Percentiles rank a stretch among this genome's conserved stretches.
Conservation (phyloP, 1,140 invertebrate genomes). For the Drosophila kanapiae region DNA sequence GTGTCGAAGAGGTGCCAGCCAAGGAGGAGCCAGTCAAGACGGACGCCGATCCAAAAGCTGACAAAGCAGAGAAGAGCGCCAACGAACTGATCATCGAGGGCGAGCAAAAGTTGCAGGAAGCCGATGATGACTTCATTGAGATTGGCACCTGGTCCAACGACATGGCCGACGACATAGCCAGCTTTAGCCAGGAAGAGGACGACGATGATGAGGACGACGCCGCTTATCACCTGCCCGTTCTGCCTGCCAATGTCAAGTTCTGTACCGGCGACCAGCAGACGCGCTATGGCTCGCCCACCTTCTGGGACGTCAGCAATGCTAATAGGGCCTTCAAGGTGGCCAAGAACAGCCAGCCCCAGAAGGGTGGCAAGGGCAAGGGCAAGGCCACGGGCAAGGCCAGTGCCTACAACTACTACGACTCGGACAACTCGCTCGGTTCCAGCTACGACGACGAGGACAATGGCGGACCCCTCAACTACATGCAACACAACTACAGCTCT, state of each 20-base stretch:
- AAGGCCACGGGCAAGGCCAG: slow-evolving; percentile 30
- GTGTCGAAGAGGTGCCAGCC: slow-evolving; percentile 42
- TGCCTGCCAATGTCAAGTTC: slow-evolving; percentile 87
- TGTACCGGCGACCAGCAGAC: slow-evolving; percentile 80
- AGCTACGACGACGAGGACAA: slow-evolving; percentile 71
- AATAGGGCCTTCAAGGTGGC: slow-evolving; percentile 34
- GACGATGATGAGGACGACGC: slow-evolving; percentile 84
- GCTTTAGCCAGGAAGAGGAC: slow-evolving; percentile 56
- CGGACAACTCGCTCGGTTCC: slow-evolving; percentile 75
- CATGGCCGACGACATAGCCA: slow-evolving; percentile 88
- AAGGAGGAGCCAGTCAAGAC: slow-evolving; percentile 2
- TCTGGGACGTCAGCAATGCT: slow-evolving; percentile 83
- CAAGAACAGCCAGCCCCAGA: slow-evolving; percentile 15
- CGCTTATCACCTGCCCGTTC: slow-evolving; percentile 57
- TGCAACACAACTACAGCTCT: slow-evolving; percentile 51
- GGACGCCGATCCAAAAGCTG: slow-evolving; percentile 29
- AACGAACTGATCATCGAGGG: slow-evolving; percentile 77
- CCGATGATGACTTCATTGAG: slow-evolving; percentile 88
- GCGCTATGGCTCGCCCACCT: slow-evolving; percentile 86
- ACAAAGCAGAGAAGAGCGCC: slow-evolving; percentile 73
- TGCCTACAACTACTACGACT: slow-evolving; percentile 67
- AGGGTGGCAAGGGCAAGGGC: slow-evolving; percentile 11
- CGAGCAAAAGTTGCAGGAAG: slow-evolving; percentile 69
- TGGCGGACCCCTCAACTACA: slow-evolving; percentile 17
- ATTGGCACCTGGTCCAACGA: slow-evolving; percentile 97